Percentiles rank a stretch among this genome's conserved stretches.
Conservation (phyloP, 1,140 invertebrate species). For the Harpegnathos saltator region DNA sequence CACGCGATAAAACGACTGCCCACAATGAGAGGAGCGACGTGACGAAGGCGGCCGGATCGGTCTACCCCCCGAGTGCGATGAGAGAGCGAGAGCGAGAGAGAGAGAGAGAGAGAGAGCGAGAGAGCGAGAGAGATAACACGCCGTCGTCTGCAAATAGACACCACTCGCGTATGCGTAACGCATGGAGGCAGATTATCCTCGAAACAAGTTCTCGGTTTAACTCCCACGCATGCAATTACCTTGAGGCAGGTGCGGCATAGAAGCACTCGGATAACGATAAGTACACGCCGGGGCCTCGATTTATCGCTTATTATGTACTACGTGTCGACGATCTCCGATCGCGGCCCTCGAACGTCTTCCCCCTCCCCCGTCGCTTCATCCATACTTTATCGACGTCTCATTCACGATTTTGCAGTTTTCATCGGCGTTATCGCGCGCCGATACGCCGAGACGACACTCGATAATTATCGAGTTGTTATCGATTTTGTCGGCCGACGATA, state of each 20-base stretch:
- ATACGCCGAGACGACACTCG: not conserved
- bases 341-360: too few species aligned
- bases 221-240: slow-evolving; percentile 78
- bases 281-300: slow-evolving; percentile 46
- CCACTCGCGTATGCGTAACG: slow-evolving; percentile 72
- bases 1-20: slow-evolving; percentile 21
- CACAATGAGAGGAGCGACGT: not conserved
- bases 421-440: slow-evolving; percentile 1
- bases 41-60: slow-evolving; percentile 1
- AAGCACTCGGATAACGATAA: slow-evolving; percentile 63
- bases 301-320: slow-evolving; percentile 41
- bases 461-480: slow-evolving; percentile 27
- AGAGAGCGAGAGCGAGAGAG: slow-evolving; percentile 4
- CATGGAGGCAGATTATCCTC: slow-evolving; percentile 79
- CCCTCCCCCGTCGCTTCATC: too few species aligned
- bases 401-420: too few species aligned
- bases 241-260: slow-evolving; percentile 76
- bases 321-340: slow-evolving; percentile 38
- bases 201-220: slow-evolving; percentile 78
- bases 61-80: not conserved
- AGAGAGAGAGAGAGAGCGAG: too few species aligned
- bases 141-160: slow-evolving; percentile 58
- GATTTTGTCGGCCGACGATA: not conserved
- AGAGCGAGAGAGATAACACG: too few species aligned
- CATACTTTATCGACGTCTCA: too few species aligned